Base-by-base conservation (phyloP, 2,113 vertebrate species). In the Xerus inauris region DNA sequence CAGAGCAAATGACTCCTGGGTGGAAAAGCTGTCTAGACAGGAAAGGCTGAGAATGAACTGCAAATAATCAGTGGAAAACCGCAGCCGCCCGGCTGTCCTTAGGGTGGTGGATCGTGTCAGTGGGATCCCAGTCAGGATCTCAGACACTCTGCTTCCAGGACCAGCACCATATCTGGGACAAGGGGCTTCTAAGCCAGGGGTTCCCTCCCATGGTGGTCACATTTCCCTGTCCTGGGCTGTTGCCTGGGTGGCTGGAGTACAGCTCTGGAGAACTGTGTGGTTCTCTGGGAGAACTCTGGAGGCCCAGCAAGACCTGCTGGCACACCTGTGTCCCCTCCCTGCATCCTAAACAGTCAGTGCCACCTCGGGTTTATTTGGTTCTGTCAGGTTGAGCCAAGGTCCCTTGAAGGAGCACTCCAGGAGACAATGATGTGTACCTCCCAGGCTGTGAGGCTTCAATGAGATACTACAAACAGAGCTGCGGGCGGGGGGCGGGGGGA, bases 401-500 rank as follows among this genome's bases (percentile, higher is more conserved):
- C 73, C 11, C 40, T n/a, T 32, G 12, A n/a, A 45, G 20, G 77
- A 59, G 38, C 19, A 4, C 62, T 9, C 13, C 0, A 12, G 49
- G 59, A 49, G n/a, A 24, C 4, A 17, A 19, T 42, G 38, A 11
- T 1, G 6, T 16, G 62, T 22, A n/a, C 73, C 85, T 65, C 26
- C n/a, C 0, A 0, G 51, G 8, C 30, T 14, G 35, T 24, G 81
- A 59, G 45, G 26, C 42, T 67, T 7, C 69, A 47, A 19, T 30
- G 71, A 87, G 40, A 26, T 17, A 38, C n/a, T 1, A 65, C 26
- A 30, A 28, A 54, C 11, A 32, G 67, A 32, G 59, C 40, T 42
- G 57, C 84, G 54, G n/a, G 26, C 38, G 28, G 42, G 59, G 35
- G 35, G 10, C 0, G 0, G 24, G 35, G 10, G 0, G 0, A 24